Evolutionary conservation across 2,797 vertebrate species (phyloP), one percentile per base, ranked within the genome.

Genomic region (Zenarchopterus dispar): DNA sequence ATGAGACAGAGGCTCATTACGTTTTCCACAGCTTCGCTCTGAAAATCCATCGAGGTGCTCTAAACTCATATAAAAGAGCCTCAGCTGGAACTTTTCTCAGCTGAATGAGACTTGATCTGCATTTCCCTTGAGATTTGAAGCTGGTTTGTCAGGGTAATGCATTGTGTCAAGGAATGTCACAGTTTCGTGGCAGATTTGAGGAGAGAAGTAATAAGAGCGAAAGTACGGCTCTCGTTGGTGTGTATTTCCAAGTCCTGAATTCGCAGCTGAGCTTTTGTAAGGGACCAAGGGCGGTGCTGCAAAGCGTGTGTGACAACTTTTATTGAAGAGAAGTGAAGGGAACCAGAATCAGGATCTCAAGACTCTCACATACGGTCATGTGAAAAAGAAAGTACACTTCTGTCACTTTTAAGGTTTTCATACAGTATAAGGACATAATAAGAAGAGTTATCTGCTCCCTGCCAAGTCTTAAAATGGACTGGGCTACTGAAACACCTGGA

Each of bases 1-100:
- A 83, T 80, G 60, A 82, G 62, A 80, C 57, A 65, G 48, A 41
- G 62, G 62, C 62, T 86, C 68, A 74, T 82, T 84, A 84, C 28
- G 55, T 66, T 62, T 65, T 67, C 39, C 44, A 50, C 66, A 24
- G 66, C 67, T 49, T 72, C 69, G 2, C 48, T 80, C 56, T 54
- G 23, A 60, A 73, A 76, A 67, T 49, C 63, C 56, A 71, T 26
- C 16, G 72, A 75, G 61, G 39, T 73, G 39, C 62, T 68, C 48
- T 10, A 53, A 75, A 56, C 54, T 82, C 62, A 50, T 70, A 52
- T 46, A 46, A 49, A 73, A 15, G 44, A 55, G 53, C 53, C 47
- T 73, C 62, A 49, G 65, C 61, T 73, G 75, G 44, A 69, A 51
- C 47, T 39, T 42, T 44, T 82, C 54, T 21, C 26, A 51, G 73